phyloP scores from a whole-genome alignment of 2,888 invertebrate species.

The Lottia scabra region DNA sequence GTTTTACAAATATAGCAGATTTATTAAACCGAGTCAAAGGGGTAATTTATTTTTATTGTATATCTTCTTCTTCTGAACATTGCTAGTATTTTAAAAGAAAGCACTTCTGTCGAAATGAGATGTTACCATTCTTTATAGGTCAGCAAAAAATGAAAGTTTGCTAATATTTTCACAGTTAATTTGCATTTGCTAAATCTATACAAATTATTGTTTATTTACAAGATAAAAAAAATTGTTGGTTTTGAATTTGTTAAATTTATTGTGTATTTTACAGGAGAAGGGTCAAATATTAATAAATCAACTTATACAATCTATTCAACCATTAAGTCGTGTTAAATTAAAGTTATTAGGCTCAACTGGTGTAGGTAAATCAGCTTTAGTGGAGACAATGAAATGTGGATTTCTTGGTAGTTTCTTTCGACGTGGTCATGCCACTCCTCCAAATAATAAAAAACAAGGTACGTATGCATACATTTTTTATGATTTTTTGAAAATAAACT shows the following conservation, averaged over 20 bases:
- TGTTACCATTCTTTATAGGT: no score
- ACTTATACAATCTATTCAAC: conserved; percentile 72
- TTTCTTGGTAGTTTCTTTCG: conserved; percentile 78
- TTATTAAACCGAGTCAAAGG: conserved; percentile 77
- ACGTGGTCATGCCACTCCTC: conserved; percentile 35
- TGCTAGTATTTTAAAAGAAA: no score
- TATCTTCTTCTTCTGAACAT: background rate
- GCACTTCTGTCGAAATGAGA: no score
- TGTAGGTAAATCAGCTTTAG: conserved; percentile 79
- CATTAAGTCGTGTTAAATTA: conserved; percentile 75
- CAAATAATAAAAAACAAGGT: conserved; percentile 20
- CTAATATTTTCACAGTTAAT: no score
- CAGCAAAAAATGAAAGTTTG: no score
- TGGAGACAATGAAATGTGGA: conserved; percentile 78
- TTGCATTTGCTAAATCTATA: no score
- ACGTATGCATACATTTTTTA: background rate
- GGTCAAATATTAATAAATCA: conserved; percentile 75
- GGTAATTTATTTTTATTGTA: conserved; percentile 69
- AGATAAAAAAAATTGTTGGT: no score
- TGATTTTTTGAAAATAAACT: no score
- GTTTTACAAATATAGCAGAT: conserved; percentile 78
- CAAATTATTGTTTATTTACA: no score
- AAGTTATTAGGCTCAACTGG: conserved; percentile 80
- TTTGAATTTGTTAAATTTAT: no score
- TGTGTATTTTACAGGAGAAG: conserved; percentile 55